phyloP scores from a whole-genome alignment of 2,113 vertebrate genomes.

The Ceyx cyanopectus region DNA sequence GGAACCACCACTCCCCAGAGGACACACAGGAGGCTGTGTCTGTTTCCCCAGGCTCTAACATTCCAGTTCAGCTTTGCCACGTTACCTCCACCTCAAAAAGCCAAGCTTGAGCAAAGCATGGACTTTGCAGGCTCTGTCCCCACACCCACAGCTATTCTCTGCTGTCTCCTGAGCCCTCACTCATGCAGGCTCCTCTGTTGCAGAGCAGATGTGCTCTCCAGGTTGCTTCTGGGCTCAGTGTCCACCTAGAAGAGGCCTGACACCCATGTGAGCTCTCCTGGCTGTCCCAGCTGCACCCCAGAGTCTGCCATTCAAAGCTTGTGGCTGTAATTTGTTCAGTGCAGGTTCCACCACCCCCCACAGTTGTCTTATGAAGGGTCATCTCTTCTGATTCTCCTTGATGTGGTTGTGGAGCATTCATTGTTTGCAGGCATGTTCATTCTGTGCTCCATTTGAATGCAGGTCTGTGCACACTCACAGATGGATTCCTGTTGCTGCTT shows the following conservation, averaged over 20 bases:
- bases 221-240: background rate
- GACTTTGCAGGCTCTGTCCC: background rate
- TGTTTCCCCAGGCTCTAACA: background rate
- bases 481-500: background rate
- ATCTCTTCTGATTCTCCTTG: background rate
- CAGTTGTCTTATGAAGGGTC: fast-evolving
- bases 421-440: background rate
- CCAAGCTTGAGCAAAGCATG: fast-evolving
- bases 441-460: background rate
- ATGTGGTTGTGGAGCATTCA: fast-evolving
- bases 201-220: fast-evolving
- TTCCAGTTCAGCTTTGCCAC: background rate
- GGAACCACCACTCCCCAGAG: background rate
- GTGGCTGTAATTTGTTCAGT: background rate
- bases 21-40: fast-evolving
- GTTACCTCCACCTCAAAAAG: background rate
- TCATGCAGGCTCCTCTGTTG: background rate
- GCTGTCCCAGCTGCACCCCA: no score
- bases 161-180: background rate
- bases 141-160: fast-evolving
- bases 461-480: background rate
- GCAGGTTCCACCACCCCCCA: background rate
- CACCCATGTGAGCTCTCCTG: fast-evolving
- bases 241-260: background rate
- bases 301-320: no score